Evolutionary conservation across 1,140 invertebrate genomes (phyloP), one percentile per base, ranked within the genome.

Genomic region (Battus philenor): DNA sequence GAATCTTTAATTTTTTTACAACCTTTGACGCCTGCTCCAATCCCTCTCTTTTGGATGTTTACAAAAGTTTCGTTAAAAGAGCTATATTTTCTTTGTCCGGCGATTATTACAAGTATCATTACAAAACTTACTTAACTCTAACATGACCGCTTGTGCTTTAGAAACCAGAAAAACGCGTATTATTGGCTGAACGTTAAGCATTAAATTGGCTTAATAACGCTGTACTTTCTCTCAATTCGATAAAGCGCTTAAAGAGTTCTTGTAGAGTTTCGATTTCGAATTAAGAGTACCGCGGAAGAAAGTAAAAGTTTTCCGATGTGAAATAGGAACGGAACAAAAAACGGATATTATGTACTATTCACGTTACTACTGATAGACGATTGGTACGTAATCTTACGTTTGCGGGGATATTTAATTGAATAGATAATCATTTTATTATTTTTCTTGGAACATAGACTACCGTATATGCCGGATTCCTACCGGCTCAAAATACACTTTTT

Each of bases 141-240:
- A n/a, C n/a, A n/a, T n/a, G n/a, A n/a, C n/a, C n/a, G n/a, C n/a
- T n/a, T n/a, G n/a, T n/a, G n/a, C n/a, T n/a, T n/a, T n/a, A n/a
- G n/a, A n/a, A n/a, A n/a, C n/a, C n/a, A n/a, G n/a, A n/a, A n/a
- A n/a, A n/a, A n/a, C n/a, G 18, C 6, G 18, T 6, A 20, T 20
- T 29, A 29, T 9, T 9, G 9, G 4, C 1, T 20, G 6, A 36
- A 20, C 11, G 17, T n/a, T 20, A n/a, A 22, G n/a, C 9, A 12
- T 36, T 22, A 22, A 36, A 36, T 17, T 36, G 33, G n/a, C 22
- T 39, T 12, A 39, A 27, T 26, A 15, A 26, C 12, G n/a, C n/a
- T 39, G 2, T 13, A 36, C 47, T 50, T 50, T 50, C 47, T 44
- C 39, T 20, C 13, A 50, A 30, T 34, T 50, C 31, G 30, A 36